These are phyloP conservation scores for Laticauda laticaudata DNA, from an alignment of 2,113 vertebrate genomes.

Conservation along the genomic window DNA sequence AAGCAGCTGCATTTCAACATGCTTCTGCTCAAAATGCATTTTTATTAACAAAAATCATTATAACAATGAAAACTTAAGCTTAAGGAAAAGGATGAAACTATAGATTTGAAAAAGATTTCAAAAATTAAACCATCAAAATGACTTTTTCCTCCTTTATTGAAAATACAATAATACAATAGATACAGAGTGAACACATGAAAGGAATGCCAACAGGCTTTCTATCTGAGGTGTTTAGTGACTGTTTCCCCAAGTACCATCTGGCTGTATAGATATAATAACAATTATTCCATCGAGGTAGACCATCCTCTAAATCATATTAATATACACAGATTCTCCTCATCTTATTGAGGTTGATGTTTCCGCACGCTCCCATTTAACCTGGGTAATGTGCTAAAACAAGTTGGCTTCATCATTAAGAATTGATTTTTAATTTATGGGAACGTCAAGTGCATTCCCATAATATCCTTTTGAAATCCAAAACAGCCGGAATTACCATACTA, in stretches of 20 bases:
- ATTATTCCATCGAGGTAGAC: conserved; percentile 73
- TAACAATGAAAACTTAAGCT: neutral
- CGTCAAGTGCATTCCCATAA: conserved; percentile 68
- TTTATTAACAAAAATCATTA: neutral
- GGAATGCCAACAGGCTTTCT: conserved; percentile 58
- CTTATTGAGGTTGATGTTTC: conserved; percentile 67
- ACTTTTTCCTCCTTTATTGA: neutral
- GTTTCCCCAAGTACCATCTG: conserved; percentile 79
- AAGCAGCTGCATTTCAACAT: neutral
- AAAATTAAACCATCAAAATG: neutral
- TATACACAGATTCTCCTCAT: conserved; percentile 57
- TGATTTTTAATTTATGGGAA: conserved; percentile 79
- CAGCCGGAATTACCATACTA: conserved; percentile 42
- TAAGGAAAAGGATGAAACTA: neutral
- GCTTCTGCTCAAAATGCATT: neutral
- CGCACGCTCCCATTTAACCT: conserved; percentile 75
- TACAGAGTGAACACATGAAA: conserved; percentile 59
- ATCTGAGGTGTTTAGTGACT: conserved; percentile 68
- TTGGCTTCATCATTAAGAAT: conserved; percentile 75
- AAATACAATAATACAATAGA: conserved; percentile 31
- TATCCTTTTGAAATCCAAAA: conserved; percentile 66
- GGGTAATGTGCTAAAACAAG: conserved; percentile 70
- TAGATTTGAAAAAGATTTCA: neutral
- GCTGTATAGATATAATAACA: conserved; percentile 76
- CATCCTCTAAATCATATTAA: conserved; percentile 76